Conservation (phyloP, 2,113 vertebrate genomes). For the Sebastes schlegelii region DNA sequence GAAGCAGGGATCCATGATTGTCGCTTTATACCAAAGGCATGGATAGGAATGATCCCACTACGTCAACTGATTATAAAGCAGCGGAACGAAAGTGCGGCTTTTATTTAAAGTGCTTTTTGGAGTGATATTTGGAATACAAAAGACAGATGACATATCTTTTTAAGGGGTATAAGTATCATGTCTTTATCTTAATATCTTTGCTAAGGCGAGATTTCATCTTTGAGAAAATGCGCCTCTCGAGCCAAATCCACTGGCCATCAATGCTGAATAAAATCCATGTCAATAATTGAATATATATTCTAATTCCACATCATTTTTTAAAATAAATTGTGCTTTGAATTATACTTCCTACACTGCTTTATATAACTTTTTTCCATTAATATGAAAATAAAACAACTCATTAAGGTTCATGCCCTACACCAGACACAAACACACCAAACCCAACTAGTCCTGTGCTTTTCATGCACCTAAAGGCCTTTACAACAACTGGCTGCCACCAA, state of each 20-base stretch:
- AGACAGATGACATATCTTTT: conserved; percentile 18
- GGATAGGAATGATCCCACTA: conserved; percentile 46
- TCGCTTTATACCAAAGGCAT: conserved; percentile 62
- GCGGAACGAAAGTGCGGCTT: conserved; percentile 77
- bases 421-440: conserved; percentile 37
- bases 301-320: conserved; percentile 30
- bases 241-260: conserved; percentile 14
- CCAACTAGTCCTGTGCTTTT: conserved; percentile 44
- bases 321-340: conserved; percentile 74
- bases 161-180: conserved; percentile 14
- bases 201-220: conserved; percentile 9
- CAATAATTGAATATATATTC: conserved; percentile 7
- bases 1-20: conserved; percentile 68
- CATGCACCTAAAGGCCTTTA: conserved; percentile 44
- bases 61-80: conserved; percentile 55
- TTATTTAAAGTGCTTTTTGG: conserved; percentile 81
- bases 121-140: conserved; percentile 50
- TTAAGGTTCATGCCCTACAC: conserved; percentile 9
- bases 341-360: conserved; percentile 29
- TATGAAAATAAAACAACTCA: conserved; percentile 60
- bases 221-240: conserved; percentile 4
- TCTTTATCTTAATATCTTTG: conserved; percentile 14
- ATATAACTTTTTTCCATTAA: conserved; percentile 23
- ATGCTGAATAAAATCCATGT: conserved; percentile 14
- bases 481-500: conserved; percentile 11